A percentile compares a stretch with the other conserved stretches of the same genome.
These are phyloP conservation scores for Lydus trimaculatus DNA, from an alignment of 2,888 invertebrate species.

Conservation along the genomic window DNA sequence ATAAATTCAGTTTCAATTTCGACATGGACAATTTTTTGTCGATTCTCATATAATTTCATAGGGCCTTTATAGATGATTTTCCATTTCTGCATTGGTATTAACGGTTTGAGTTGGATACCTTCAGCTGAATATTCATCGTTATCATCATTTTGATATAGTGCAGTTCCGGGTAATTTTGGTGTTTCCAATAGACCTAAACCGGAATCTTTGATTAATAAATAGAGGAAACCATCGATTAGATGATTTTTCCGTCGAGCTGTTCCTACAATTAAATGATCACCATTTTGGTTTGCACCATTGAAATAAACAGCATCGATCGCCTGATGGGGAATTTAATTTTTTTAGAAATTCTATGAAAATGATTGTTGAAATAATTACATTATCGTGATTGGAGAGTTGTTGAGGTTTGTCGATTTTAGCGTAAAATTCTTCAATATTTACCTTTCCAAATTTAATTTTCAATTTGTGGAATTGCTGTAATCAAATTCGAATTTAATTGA, in stretches of 20 bases:
- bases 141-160: slow-evolving; percentile 61
- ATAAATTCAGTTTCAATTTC: slow-evolving; percentile 68
- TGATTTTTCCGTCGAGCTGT: slow-evolving; percentile 66
- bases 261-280: slow-evolving; percentile 68
- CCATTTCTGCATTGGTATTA: slow-evolving; percentile 76
- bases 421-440: slow-evolving; percentile 50
- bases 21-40: slow-evolving; percentile 61
- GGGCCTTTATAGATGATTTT: slow-evolving; percentile 69
- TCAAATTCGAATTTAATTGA: neutral
- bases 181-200: slow-evolving; percentile 68
- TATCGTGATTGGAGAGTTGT: slow-evolving; percentile 62
- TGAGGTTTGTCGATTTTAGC: slow-evolving; percentile 65
- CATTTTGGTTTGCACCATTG: slow-evolving; percentile 68
- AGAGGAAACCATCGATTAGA: slow-evolving; percentile 69
- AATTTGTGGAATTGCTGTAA: slow-evolving; percentile 22
- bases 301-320: slow-evolving; percentile 74
- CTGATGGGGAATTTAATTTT: slow-evolving; percentile 57
- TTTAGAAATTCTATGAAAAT: slow-evolving; percentile 16
- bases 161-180: slow-evolving; percentile 69
- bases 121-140: slow-evolving; percentile 66
- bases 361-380: slow-evolving; percentile 53
- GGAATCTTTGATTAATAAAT: slow-evolving; percentile 63
- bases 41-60: slow-evolving; percentile 65
- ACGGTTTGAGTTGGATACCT: slow-evolving; percentile 67
- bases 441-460: slow-evolving; percentile 35